Conservation (phyloP, 2,888 invertebrate genomes). For the Agriotes lineatus region DNA sequence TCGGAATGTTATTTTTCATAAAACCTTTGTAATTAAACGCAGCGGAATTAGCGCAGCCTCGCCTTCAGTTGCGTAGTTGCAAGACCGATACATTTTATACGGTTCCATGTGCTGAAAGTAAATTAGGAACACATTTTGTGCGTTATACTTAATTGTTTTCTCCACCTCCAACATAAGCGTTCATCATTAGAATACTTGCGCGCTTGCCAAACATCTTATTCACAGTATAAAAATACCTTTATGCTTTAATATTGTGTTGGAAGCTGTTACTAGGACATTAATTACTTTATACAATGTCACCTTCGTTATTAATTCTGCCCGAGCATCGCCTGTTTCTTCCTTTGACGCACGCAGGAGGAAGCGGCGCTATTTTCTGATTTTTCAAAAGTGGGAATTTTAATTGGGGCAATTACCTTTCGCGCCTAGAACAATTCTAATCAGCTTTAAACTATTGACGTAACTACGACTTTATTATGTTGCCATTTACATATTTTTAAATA, state of each 20-base stretch:
- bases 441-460: too few species aligned
- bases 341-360: slow-evolving; percentile 7
- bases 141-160: slow-evolving; percentile 43
- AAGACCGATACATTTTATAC: neutral
- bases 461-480: too few species aligned
- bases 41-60: too few species aligned
- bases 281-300: slow-evolving; percentile 44
- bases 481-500: too few species aligned
- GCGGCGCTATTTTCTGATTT: too few species aligned
- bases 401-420: too few species aligned
- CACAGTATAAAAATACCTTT: slow-evolving; percentile 44
- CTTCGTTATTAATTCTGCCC: slow-evolving; percentile 39
- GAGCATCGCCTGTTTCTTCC: slow-evolving; percentile 13
- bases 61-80: too few species aligned
- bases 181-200: slow-evolving; percentile 46
- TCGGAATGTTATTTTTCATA: too few species aligned
- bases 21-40: too few species aligned
- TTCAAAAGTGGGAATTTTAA: too few species aligned
- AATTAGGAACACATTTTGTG: slow-evolving; percentile 36
- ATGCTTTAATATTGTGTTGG: slow-evolving; percentile 45
- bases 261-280: slow-evolving; percentile 42
- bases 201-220: slow-evolving; percentile 45
- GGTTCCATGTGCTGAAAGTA: slow-evolving; percentile 1
- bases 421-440: too few species aligned
- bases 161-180: slow-evolving; percentile 43